Base-by-base conservation (phyloP, 2,113 vertebrate genomes). In the Murina feae region DNA sequence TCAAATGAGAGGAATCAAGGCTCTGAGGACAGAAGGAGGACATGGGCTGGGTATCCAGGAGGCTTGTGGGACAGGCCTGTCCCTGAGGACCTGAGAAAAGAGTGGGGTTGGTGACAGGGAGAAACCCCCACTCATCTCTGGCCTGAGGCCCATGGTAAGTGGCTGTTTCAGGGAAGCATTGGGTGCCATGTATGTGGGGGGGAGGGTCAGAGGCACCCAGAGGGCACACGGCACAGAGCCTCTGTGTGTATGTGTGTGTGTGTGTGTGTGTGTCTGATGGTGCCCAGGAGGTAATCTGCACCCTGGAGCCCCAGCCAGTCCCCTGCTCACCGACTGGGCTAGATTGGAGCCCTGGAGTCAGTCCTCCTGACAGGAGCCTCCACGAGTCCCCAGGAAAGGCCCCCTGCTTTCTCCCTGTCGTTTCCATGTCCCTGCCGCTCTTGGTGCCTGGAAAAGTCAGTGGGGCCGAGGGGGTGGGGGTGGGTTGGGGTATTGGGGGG, bases 191-290 rank as follows among this genome's bases (percentile, higher is more conserved):
- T 39, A 28, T 14, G 58, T 13, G 58, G 5, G 23, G 14, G 25
- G 30, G 20, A 0, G 2, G 11, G 10, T 23, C 0, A 0, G n/a
- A 42, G 16, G 44, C 30, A 30, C 30, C n/a, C n/a, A 9, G 16
- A 30, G 72, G 17, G 63, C 7, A 35, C 32, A 16, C 25, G 42
- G 49, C 18, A 39, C 58, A 60, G 25, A 0, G 60, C 47, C 81
- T 51, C 9, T 76, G 32, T 10, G 55, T 30, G 20, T 21, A 49
- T 18, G 25, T 12, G 6, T 32, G 51, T 71, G 37, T 35, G 76
- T 28, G 10, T 5, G 25, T 13, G 7, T n/a, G 30, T 60, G 39
- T 37, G 76, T 79, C 4, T 9, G 2, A 14, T 1, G 10, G 65
- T 37, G 55, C 55, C 30, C 55, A n/a, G 2, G 5, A 47, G 69